Percentiles rank a stretch among this genome's conserved stretches.
phyloP scores from a whole-genome alignment of 1,140 invertebrate genomes.

The Solen grandis region DNA sequence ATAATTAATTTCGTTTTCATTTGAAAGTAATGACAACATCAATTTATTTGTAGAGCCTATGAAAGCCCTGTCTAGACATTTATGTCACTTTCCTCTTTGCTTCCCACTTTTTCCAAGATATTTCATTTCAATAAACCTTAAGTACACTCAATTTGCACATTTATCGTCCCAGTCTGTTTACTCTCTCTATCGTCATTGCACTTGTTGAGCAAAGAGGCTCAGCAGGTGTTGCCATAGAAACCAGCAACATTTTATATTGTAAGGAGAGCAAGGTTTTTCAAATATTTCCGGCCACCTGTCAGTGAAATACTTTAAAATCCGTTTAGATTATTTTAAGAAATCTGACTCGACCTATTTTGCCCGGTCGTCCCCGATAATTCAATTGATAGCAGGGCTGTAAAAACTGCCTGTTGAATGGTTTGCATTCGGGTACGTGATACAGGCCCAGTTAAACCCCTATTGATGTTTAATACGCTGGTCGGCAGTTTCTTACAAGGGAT shows the following conservation, averaged over 20 bases:
- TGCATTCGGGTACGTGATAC: conserved; percentile 40
- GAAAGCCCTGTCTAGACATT: too few relatives aligned
- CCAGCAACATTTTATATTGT: conserved; percentile 33
- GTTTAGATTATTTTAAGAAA: conserved; percentile 58
- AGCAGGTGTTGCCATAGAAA: conserved; percentile 46
- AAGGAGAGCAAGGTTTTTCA: conserved; percentile 32
- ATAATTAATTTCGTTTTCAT: too few relatives aligned
- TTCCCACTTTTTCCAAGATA: neutral
- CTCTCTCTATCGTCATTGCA: conserved; percentile 41
- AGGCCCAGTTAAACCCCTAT: conserved; percentile 35
- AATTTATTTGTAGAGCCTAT: too few relatives aligned
- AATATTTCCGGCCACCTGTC: conserved; percentile 55
- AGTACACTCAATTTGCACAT: conserved; percentile 31
- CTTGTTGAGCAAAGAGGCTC: conserved; percentile 39
- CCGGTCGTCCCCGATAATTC: conserved; percentile 40
- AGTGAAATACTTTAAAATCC: conserved; percentile 55
- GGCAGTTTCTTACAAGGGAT: conserved; percentile 21
- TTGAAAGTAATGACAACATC: too few relatives aligned
- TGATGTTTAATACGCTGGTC: conserved; percentile 49
- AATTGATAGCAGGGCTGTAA: conserved; percentile 42
- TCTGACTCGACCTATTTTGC: conserved; percentile 52
- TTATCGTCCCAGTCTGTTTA: conserved; percentile 29
- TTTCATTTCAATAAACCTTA: conserved; percentile 26
- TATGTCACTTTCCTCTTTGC: neutral
- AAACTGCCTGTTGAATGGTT: conserved; percentile 7